Percentiles rank a stretch among this genome's conserved stretches.
These are phyloP conservation scores for Pyrrhia umbra DNA, from an alignment of 2,888 invertebrate genomes.

Conservation along the genomic window DNA sequence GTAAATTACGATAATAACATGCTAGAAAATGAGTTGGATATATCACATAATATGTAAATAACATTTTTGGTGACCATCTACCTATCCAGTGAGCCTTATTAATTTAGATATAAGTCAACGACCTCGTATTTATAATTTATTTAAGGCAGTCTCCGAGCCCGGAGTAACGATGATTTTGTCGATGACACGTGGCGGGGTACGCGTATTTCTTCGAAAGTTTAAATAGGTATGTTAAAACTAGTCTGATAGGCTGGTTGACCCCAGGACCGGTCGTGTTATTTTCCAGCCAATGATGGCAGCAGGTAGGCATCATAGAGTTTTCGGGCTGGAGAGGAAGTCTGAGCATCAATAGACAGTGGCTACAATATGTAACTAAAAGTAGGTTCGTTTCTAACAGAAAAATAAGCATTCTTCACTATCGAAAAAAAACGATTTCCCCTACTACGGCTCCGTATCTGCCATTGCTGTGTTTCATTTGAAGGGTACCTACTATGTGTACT, in stretches of 20 bases:
- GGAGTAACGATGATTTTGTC: neutral
- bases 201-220: neutral
- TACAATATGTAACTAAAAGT: too few relatives aligned
- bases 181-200: too few relatives aligned
- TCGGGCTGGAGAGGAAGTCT: too few relatives aligned
- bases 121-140: conserved; percentile 28
- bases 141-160: neutral
- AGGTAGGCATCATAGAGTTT: too few relatives aligned
- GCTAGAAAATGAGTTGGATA: conserved; percentile 30
- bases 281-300: too few relatives aligned
- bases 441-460: too few relatives aligned
- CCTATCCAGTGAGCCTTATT: conserved; percentile 32
- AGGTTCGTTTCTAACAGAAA: too few relatives aligned
- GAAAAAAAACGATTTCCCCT: too few relatives aligned
- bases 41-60: conserved; percentile 53
- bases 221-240: neutral
- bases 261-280: neutral
- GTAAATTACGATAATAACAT: conserved; percentile 17
- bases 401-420: too few relatives aligned
- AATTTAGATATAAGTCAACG: conserved; percentile 36
- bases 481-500: too few relatives aligned
- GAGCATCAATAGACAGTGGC: too few relatives aligned
- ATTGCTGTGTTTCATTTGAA: too few relatives aligned
- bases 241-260: neutral
- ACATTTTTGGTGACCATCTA: conserved; percentile 15